Conservation (phyloP, 2,797 vertebrate species). For the Aplochiton taeniatus region DNA sequence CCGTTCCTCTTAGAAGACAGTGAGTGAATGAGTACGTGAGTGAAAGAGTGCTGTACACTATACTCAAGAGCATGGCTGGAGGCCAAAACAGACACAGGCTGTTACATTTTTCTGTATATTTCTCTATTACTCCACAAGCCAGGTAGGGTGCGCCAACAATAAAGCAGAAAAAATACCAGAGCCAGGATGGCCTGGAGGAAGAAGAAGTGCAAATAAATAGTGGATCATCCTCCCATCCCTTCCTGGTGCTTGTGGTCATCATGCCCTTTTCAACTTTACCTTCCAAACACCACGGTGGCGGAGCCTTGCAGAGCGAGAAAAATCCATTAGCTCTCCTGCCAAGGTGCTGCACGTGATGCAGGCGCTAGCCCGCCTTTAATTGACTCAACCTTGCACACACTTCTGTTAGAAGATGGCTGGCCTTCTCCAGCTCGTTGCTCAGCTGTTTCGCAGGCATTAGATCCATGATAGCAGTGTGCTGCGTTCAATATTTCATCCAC, state of each 20-base stretch:
- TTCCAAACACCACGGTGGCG: neutral
- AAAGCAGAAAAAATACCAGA: neutral
- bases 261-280: constrained; percentile 3
- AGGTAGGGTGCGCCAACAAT: constrained; percentile 1
- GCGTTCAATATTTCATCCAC: constrained; percentile 75
- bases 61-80: neutral
- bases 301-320: neutral
- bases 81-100: constrained; percentile 6
- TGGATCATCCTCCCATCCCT: neutral
- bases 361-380: neutral
- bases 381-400: neutral
- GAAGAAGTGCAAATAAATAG: constrained; percentile 1
- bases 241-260: neutral
- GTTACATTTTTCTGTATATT: neutral
- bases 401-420: constrained; percentile 1
- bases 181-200: constrained; percentile 3
- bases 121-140: neutral
- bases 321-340: neutral
- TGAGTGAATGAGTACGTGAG: neutral
- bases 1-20: neutral
- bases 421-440: constrained; percentile 9
- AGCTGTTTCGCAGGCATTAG: constrained; percentile 39
- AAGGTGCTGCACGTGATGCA: neutral
- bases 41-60: neutral
- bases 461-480: constrained; percentile 57